These are phyloP conservation scores for Mycteria americana DNA, from an alignment of 2,797 vertebrate genomes.

Conservation along the genomic window DNA sequence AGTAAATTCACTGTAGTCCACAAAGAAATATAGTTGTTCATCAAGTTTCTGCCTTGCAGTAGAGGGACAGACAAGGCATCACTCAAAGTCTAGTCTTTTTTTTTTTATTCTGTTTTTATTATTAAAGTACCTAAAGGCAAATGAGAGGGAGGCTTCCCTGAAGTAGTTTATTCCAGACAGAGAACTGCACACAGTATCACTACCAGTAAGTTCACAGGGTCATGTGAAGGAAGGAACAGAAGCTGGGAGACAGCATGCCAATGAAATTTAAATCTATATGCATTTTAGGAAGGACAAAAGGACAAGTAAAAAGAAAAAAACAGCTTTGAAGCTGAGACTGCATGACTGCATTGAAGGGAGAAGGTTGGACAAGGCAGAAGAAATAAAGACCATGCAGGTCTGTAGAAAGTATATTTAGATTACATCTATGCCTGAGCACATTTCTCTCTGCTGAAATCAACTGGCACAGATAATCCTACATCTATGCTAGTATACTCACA, in stretches of 20 bases:
- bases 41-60: not conserved
- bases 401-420: not conserved
- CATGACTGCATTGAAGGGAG: not conserved
- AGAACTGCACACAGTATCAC: not conserved
- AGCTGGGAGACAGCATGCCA: not conserved
- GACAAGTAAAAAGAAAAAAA: not conserved
- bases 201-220: not conserved
- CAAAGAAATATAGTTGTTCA: not conserved
- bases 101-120: conserved; percentile 17
- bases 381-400: not conserved
- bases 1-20: not conserved
- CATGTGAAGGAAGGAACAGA: not conserved
- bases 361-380: not conserved
- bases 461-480: not conserved
- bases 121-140: not conserved
- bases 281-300: conserved; percentile 1
- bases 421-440: not conserved
- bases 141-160: not conserved
- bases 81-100: not conserved
- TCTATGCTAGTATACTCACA: not conserved
- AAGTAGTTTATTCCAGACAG: not conserved
- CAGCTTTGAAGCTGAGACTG: not conserved
- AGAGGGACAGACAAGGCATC: not conserved
- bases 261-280: conserved; percentile 1
- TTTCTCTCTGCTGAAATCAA: not conserved